Evolutionary conservation across 2,888 invertebrate species (phyloP), one percentile per base, ranked within the genome.

Genomic region (Molorchus minor): DNA sequence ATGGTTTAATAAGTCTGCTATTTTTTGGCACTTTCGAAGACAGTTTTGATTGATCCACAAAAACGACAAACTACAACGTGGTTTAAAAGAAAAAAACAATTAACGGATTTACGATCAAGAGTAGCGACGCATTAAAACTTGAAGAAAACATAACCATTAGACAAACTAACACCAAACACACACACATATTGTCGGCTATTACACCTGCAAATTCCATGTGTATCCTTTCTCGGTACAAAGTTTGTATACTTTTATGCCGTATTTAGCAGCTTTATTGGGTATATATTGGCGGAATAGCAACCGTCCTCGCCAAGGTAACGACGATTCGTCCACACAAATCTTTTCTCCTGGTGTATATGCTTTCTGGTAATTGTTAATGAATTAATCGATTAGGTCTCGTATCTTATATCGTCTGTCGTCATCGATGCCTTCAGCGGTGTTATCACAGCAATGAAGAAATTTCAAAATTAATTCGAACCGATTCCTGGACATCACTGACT

Each of bases 291-390:
- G 56, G 55, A 62, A 62, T 45, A 58, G 52, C 19, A 62, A 33
- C 12, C 53, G 36, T 56, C 56, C 62, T n/a, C 49, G 40, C 36
- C 53, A 58, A 40, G 61, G 61, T 49, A 61, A 45, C 51, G 55
- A 51, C 13, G 51, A 55, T 36, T 51, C 54, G 21, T 63, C 63
- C 8, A 57, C 43, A 25, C 58, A 61, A 13, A 58, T 52, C 29
- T 49, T 56, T 47, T 58, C 62, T 56, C 57, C 68, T n/a, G 62
- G 64, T 40, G 61, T 66, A 43, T 66, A 58, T n/a, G 44, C 20
- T n/a, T 41, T 56, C 41, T 58, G 10, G 20, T 13, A 61, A 47
- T 53, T 61, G 20, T 35, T 8, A 20, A 61, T 35, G 12, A 49
- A 58, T 54, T 46, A 25, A 40, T 46, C 30, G 0, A 56, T 8